Conservation (phyloP, 1,140 invertebrate genomes). For the Oncopodura yosiiana region DNA sequence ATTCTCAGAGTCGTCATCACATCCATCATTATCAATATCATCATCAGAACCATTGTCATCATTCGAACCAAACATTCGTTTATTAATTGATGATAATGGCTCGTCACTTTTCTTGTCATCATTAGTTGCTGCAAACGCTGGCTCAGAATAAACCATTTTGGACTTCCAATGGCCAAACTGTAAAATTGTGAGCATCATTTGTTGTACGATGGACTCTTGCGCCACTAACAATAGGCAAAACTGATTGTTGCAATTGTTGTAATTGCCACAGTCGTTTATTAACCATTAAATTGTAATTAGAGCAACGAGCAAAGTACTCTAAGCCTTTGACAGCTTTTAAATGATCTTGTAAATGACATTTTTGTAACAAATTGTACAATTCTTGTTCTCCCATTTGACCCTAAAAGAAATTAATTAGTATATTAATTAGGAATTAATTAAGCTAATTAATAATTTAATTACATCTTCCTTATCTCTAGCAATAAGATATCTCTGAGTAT, state of each 20-base stretch:
- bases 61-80: neutral
- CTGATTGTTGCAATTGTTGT: slow-evolving; percentile 11
- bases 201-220: slow-evolving; percentile 6
- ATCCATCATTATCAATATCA: neutral
- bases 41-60: neutral
- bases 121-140: too few species aligned
- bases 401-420: slow-evolving; percentile 8
- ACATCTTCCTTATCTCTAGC: slow-evolving; percentile 15
- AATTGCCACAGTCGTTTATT: slow-evolving; percentile 31
- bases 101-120: too few species aligned
- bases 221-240: neutral
- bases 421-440: neutral
- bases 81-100: too few species aligned
- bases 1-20: too few species aligned
- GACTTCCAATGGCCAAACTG: neutral
- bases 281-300: slow-evolving; percentile 24
- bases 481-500: slow-evolving; percentile 27
- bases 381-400: slow-evolving; percentile 21
- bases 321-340: slow-evolving; percentile 18
- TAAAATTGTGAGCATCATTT: slow-evolving; percentile 7
- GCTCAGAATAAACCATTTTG: neutral
- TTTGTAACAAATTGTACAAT: slow-evolving; percentile 25
- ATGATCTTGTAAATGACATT: slow-evolving; percentile 30
- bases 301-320: slow-evolving; percentile 16
- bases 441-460: neutral